phyloP scores from a whole-genome alignment of 2,797 vertebrate species.

The Notolepis coatsorum region DNA sequence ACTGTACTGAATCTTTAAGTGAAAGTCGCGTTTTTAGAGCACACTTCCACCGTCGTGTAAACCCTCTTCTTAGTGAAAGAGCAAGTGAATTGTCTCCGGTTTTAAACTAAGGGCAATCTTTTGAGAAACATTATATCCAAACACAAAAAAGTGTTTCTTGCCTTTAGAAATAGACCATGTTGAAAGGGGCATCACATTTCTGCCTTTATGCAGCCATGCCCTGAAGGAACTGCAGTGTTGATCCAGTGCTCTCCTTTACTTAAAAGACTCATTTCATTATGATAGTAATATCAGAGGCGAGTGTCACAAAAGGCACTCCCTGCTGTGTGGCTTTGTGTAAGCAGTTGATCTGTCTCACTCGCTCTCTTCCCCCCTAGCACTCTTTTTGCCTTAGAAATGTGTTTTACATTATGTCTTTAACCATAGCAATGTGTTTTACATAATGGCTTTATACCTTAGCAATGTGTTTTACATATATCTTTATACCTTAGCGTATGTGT shows the following conservation, averaged over 20 bases:
- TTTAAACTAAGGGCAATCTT: conserved; percentile 1
- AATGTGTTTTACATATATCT: too few relatives aligned
- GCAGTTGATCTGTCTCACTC: background rate
- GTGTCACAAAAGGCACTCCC: background rate
- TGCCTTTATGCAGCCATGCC: conserved; percentile 35
- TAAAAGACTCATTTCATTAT: conserved; percentile 20
- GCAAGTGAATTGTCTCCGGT: too few relatives aligned
- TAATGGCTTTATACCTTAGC: too few relatives aligned
- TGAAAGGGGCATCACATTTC: conserved; percentile 45
- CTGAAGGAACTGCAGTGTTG: conserved; percentile 40
- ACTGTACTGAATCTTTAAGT: too few relatives aligned
- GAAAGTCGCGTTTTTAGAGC: too few relatives aligned
- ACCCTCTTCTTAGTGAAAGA: too few relatives aligned
- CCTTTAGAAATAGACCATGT: too few relatives aligned
- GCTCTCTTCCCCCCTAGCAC: background rate
- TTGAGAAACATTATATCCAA: conserved; percentile 18
- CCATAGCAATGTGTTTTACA: too few relatives aligned
- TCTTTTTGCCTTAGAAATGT: background rate
- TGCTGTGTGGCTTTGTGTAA: conserved; percentile 14
- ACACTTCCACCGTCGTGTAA: too few relatives aligned
- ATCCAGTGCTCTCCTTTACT: conserved; percentile 51
- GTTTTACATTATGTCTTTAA: too few relatives aligned
- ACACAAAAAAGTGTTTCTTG: too few relatives aligned
- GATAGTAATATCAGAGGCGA: conserved; percentile 4
- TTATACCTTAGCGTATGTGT: too few relatives aligned